Percentiles rank a stretch among this genome's conserved stretches.
Conservation (phyloP, 2,888 invertebrate species). For the Steinernema carpocapsae region DNA sequence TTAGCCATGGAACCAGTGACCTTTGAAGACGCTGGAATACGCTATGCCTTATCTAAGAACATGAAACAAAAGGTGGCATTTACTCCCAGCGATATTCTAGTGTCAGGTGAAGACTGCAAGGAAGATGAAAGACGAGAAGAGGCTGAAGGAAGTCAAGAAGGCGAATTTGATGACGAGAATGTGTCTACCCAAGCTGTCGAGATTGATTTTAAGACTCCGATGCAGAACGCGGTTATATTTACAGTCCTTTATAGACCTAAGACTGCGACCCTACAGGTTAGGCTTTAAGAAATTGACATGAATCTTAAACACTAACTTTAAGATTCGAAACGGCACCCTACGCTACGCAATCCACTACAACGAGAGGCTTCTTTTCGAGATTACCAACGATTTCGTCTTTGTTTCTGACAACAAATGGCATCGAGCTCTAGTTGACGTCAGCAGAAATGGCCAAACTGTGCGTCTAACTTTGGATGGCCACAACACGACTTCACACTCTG, state of each 20-base stretch:
- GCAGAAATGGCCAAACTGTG: slow-evolving; percentile 9
- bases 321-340: slow-evolving; percentile 26
- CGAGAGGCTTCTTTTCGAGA: slow-evolving; percentile 34
- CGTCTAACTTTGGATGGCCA: slow-evolving; percentile 30
- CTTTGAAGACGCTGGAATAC: slow-evolving; percentile 35
- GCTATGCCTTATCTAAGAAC: slow-evolving; percentile 20
- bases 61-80: slow-evolving; percentile 6
- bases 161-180: not conserved
- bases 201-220: slow-evolving; percentile 22
- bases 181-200: slow-evolving; percentile 14
- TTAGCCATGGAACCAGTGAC: slow-evolving; percentile 30
- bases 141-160: not conserved
- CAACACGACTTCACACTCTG: slow-evolving; percentile 20
- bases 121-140: not conserved
- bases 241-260: slow-evolving; percentile 3
- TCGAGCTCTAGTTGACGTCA: slow-evolving; percentile 33
- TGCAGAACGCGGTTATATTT: not conserved
- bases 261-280: slow-evolving; percentile 22
- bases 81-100: not conserved
- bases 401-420: slow-evolving; percentile 36
- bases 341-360: slow-evolving; percentile 36
- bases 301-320: not conserved
- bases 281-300: not conserved
- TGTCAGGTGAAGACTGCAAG: not conserved
- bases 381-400: slow-evolving; percentile 27